Evolutionary conservation across 1,140 invertebrate species (phyloP), one percentile per base, ranked within the genome.

Genomic region (Octopus sinensis): DNA sequence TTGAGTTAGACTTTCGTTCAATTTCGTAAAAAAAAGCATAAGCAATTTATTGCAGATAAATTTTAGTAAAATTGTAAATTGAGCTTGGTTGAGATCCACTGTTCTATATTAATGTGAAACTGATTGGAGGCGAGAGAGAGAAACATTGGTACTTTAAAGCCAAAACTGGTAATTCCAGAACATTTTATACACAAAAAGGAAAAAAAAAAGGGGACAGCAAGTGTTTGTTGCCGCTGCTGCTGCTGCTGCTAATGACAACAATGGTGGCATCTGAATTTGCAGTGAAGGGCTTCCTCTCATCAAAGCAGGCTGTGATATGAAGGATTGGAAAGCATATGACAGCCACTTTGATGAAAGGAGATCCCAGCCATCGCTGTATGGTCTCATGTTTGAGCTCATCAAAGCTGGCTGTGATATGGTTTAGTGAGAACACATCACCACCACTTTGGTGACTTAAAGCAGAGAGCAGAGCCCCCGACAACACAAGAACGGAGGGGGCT

Each of bases 241-340:
- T 43, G 30, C 30, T 43, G 30, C 30, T 43, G 30, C 30, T 43
- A 73, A 6, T 6, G 13, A 23, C 56, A 62, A 17, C 17, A 17
- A 17, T 62, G 56, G 56, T 62, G 17, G 68, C 68, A 73, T 73
- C 68, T 73, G 68, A 17, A 73, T 73, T 79, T 43, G 54, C 30
- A 51, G 54, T 62, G 56, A 79, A 68, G 54, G 54, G 54, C 62
- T 54, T 79, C 79, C 79, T 80, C 84, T 86, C 86, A 86, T 85
- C 84, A 86, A 86, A 86, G 85, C 86, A 86, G 86, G 86, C 86
- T 85, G 83, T 85, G 85, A 84, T 85, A 85, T 81, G 84, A 80
- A 12, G 53, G 53, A 76, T 52, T 30, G 30, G 12, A 53, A 53
- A 80, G 51, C 76, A 43, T 53, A 77, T 77, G 43, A 77, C 76